Evolutionary conservation across 2,113 vertebrate species (phyloP), one percentile per base, ranked within the genome.

Genomic region (Passer montanus): DNA sequence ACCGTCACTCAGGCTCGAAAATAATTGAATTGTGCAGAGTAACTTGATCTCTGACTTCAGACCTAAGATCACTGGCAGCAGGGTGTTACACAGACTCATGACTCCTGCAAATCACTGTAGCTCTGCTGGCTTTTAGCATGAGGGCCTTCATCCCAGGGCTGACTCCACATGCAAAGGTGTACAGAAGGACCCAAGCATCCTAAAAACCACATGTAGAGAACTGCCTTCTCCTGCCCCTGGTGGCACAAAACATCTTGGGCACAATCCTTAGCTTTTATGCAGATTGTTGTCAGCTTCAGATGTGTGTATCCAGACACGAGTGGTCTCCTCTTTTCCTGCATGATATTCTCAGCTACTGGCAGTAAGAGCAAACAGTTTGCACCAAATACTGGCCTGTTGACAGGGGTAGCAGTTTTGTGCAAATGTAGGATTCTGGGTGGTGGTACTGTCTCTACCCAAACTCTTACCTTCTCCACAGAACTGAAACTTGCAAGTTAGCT

Each of bases 11-110:
- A 89, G 66, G 30, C 62, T 90, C 66, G 82, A 47, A 86, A 92
- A 53, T 84, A 96, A 94, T 92, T 85, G 79, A 83, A 52, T 62
- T 90, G 56, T 87, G 92, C 41, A 53, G 73, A 52, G 93, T 93
- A 92, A 94, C 76, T 78, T 78, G 93, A 95, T 93, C 31, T 0
- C 88, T 72, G 73, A 56, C 66, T 95, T 86, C 84, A 93, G 68
- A 27, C 76, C 75, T 53, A 75, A 73, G 84, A 60, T 86, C 80
- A 41, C 39, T 0, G 0, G 52, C 83, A 80, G 41, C 27, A 81
- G 90, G 59, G 56, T 93, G 77, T 74, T 94, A 4, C 31, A 39
- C 31, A 56, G 47, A 49, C 75, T 81, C 13, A 6, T 59, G 90
- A 39, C 85, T 94, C 82, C 78, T 90, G 62, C 66, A 84, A 73